phyloP scores from a whole-genome alignment of 2,113 vertebrate genomes.

The Coreoperca whiteheadi region DNA sequence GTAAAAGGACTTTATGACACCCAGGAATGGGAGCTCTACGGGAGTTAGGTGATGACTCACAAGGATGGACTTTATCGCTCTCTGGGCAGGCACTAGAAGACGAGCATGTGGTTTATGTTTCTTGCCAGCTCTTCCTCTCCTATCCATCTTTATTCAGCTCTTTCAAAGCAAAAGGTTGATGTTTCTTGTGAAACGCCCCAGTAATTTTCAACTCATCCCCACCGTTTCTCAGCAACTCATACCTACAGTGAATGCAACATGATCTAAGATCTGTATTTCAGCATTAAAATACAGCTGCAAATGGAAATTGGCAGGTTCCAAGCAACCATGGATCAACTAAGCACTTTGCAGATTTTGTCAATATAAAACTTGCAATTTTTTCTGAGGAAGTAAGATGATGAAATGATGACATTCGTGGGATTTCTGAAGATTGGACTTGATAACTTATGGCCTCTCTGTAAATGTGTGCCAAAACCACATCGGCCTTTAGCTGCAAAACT shows the following conservation, averaged over 20 bases:
- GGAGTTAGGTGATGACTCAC: constrained; percentile 64
- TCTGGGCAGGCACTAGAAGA: constrained; percentile 47
- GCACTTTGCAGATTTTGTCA: constrained; percentile 5
- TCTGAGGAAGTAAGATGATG: constrained; percentile 11
- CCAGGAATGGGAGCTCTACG: constrained; percentile 40
- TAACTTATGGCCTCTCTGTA: constrained; percentile 25
- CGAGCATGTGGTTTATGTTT: constrained; percentile 75
- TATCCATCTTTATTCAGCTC: constrained; percentile 41
- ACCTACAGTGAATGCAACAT: constrained; percentile 2
- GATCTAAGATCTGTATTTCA: not conserved
- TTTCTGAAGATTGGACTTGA: constrained; percentile 32
- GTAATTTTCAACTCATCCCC: constrained; percentile 21
- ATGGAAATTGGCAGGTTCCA: not conserved
- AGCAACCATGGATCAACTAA: constrained; percentile 5
- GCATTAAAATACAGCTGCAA: not conserved
- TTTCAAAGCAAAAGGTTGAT: constrained; percentile 36
- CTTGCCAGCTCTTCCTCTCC: constrained; percentile 38
- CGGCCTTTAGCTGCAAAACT: constrained; percentile 30
- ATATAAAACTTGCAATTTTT: not conserved
- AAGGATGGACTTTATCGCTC: constrained; percentile 58
- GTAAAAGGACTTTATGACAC: constrained; percentile 53
- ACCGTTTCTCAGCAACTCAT: constrained; percentile 15
- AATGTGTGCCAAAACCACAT: constrained; percentile 38
- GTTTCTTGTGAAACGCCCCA: constrained; percentile 42
- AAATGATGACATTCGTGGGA: not conserved